Evolutionary conservation across 2,113 vertebrate species (phyloP), one percentile per base, ranked within the genome.

Genomic region (Leuciscus idus): DNA sequence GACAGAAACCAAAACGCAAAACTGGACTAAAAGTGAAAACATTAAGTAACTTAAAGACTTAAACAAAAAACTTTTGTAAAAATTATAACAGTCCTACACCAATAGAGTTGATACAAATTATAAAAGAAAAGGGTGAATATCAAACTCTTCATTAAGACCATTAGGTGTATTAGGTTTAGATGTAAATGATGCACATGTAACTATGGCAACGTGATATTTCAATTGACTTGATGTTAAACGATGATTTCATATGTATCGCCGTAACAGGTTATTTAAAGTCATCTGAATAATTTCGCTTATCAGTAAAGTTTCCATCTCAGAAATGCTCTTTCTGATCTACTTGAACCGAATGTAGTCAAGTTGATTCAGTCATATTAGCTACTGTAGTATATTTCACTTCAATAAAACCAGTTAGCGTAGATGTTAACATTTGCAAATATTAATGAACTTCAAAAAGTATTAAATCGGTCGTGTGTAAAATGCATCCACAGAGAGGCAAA

Each of bases 161-260:
- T 57, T 55, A 17, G 13, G 13, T 52, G 50, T 52, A 52, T 52
- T 52, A 7, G 52, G 19, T 21, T 57, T 57, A 68, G 64, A 36
- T 33, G 30, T 21, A 36, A 21, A 36, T 19, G 1, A 15, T 30
- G 15, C 26, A 55, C 11, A 21, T 5, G 76, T 36, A 36, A 39
- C 76, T 57, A 36, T 57, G 50, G 19, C 9, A 78, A 36, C 52
- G 33, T 79, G 76, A 59, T 79, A 73, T 73, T 73, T 73, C 36
- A 15, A 13, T 74, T 74, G 39, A 7, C 28, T 2, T 9, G 6
- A 21, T 21, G 66, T 36, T 17, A 36, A 70, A 10, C 8, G 30
- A 36, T 70, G 0, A 70, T 70, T 36, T 36, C 7, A 39, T 19
- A 39, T 12, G 36, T 72, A 19, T 39, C 4, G 15, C 17, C 33